These are phyloP conservation scores for Poecile montanus DNA, from an alignment of 2,797 vertebrate genomes.

Conservation along the genomic window DNA sequence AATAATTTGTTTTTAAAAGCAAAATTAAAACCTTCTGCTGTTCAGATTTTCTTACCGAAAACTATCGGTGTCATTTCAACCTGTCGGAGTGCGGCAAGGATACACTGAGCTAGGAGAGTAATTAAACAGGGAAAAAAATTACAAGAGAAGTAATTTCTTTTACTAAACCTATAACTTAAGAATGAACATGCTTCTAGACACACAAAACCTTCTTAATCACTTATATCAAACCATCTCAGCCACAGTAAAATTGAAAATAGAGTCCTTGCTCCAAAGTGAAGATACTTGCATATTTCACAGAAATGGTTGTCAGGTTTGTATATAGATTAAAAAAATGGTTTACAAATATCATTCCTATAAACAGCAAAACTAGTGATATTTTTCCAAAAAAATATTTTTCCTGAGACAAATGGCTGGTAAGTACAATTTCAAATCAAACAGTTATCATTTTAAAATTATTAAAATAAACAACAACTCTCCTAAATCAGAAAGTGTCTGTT, in stretches of 20 bases:
- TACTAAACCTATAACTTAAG: background rate
- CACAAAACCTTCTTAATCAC: background rate
- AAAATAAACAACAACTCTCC: background rate
- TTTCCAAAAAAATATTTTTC: background rate
- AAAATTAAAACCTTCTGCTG: background rate
- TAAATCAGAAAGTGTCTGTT: background rate
- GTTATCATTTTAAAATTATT: background rate
- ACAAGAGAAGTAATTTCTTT: background rate
- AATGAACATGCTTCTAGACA: background rate
- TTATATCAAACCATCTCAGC: background rate
- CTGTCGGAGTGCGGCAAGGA: background rate
- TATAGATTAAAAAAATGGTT: background rate
- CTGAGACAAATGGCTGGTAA: background rate
- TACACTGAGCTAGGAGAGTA: background rate
- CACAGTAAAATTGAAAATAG: background rate
- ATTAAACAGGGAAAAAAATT: background rate
- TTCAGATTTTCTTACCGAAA: background rate
- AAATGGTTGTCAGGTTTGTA: background rate
- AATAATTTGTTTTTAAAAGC: background rate
- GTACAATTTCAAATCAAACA: background rate
- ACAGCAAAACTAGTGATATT: background rate
- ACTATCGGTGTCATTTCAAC: background rate
- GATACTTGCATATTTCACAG: background rate
- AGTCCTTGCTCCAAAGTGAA: background rate
- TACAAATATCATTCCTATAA: background rate